Evolutionary conservation across 2,888 invertebrate genomes (phyloP).

Genomic region (Ectobius pallidus): DNA sequence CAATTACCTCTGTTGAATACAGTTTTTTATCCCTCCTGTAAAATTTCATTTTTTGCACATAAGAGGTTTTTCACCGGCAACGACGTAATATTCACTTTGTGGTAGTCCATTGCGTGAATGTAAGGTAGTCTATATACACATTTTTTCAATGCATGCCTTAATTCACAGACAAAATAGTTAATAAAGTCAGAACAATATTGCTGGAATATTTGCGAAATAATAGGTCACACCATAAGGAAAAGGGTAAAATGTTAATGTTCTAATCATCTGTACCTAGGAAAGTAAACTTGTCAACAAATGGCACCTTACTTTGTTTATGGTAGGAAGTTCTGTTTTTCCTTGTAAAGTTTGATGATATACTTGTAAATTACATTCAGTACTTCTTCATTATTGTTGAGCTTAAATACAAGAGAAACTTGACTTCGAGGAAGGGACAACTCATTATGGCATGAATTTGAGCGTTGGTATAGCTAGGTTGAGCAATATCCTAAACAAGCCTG

Average conservation of each 20-base stretch:
- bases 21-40: too few species aligned
- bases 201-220: background rate
- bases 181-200: background rate
- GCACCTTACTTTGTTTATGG: too few species aligned
- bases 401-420: too few species aligned
- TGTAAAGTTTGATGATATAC: too few species aligned
- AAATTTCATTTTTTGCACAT: too few species aligned
- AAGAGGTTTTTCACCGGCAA: too few species aligned
- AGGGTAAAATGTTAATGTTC: background rate
- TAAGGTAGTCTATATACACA: conserved; percentile 17
- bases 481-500: conserved; percentile 20
- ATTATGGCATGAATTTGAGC: too few species aligned
- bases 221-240: background rate
- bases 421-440: too few species aligned
- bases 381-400: background rate
- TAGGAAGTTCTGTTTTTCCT: background rate
- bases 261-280: background rate
- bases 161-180: conserved; percentile 23
- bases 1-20: too few species aligned
- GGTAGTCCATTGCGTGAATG: conserved; percentile 24
- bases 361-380: conserved; percentile 4
- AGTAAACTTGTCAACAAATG: background rate
- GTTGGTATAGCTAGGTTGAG: background rate
- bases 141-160: conserved; percentile 30
- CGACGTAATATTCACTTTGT: too few species aligned